phyloP scores from a whole-genome alignment of 2,888 invertebrate species.

The Esperia sulphurella region DNA sequence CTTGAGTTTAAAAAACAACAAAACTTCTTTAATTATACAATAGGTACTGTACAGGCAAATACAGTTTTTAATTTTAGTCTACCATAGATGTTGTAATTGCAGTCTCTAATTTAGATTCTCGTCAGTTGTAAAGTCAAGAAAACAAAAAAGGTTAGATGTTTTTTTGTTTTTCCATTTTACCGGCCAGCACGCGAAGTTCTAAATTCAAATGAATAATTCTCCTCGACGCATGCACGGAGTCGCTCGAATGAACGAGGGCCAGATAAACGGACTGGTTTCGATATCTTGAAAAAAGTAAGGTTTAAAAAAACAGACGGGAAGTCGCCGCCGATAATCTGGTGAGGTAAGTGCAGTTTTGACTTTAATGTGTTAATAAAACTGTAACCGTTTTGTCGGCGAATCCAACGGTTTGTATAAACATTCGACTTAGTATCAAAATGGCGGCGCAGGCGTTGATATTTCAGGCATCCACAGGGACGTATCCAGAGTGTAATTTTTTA shows the following conservation, averaged over 20 bases:
- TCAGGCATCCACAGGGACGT: no score
- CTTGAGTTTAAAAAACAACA: not conserved
- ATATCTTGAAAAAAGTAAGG: conserved; percentile 60
- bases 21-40: no score
- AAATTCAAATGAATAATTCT: conserved; percentile 55
- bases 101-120: no score
- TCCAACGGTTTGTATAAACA: conserved; percentile 35
- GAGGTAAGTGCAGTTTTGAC: conserved; percentile 75
- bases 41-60: no score
- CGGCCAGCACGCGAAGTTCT: conserved; percentile 41
- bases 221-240: conserved; percentile 32
- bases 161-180: conserved; percentile 13
- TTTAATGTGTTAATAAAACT: conserved; percentile 78
- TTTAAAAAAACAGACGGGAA: conserved; percentile 61
- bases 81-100: no score
- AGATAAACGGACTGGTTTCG: conserved; percentile 72
- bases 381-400: conserved; percentile 72
- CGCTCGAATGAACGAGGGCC: conserved; percentile 37
- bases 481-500: no score
- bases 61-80: no score
- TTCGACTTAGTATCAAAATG: conserved; percentile 24
- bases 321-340: conserved; percentile 70
- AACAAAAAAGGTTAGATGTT: not conserved
- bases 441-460: no score
- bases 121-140: not conserved